Base-by-base conservation (phyloP, 2,113 vertebrate species). In the Barnardius zonarius region DNA sequence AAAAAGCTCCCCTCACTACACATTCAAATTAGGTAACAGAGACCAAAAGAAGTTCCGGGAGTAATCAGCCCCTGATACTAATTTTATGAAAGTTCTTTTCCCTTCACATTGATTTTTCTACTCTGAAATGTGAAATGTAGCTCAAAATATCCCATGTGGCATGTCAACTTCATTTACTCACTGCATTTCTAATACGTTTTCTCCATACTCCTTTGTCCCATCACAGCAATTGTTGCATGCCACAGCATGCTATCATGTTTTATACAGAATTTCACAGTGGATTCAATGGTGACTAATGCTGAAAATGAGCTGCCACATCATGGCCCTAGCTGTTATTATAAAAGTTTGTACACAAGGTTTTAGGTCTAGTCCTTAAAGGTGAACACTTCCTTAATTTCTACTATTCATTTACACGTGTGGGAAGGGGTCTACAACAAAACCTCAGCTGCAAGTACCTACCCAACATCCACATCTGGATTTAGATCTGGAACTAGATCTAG, bases 191-290 rank as follows among this genome's bases (percentile, higher is more conserved):
- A 92, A 96, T 86, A 94, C 69, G 59, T 94, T 96, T 97, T 95
- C 92, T 95, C 88, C 95, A 92, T 93, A 67, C 70, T 83, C 70
- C n/a, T 85, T 91, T 48, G 89, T 86, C 86, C 88, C 92, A 96
- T 94, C 91, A 91, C 91, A 94, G 95, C 95, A 79, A 95, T 92
- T 91, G 91, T 91, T 87, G 86, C 91, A 83, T 88, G 86, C 91
- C 96, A 96, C 92, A 96, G 96, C 95, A 96, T 83, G 95, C 91
- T 92, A 89, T 96, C 96, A 95, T 93, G 93, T 96, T 95, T 96
- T 95, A 96, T 93, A 91, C 91, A 95, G 86, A 95, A 92, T 93
- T 96, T 94, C 93, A 91, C 91, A 91, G 93, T 69, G 91, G 94
- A 96, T 94, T 95, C 95, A 96, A 83, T 91, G 66, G 95, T 94